These are phyloP conservation scores for Sebastes hubbsi DNA, from an alignment of 2,797 vertebrate genomes.

Conservation along the genomic window DNA sequence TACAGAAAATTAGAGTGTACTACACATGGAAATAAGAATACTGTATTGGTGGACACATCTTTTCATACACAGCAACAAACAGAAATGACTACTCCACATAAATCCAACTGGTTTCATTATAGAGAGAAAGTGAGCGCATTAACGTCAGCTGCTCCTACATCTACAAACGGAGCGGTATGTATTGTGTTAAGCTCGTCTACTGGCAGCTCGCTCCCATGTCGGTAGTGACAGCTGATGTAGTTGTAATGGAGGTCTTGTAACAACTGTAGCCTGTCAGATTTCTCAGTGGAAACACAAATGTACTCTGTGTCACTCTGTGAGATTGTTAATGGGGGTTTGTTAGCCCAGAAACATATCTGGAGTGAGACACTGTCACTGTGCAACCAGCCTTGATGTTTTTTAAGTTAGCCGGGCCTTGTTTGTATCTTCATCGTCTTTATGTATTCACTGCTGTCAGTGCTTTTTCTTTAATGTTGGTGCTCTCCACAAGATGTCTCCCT, in stretches of 20 bases:
- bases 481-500: slow-evolving; percentile 73
- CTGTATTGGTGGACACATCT: not conserved
- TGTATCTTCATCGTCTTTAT: slow-evolving; percentile 43
- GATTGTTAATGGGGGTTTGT: slow-evolving; percentile 68
- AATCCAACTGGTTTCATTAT: not conserved
- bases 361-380: slow-evolving; percentile 43
- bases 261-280: slow-evolving; percentile 72
- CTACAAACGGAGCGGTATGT: not conserved
- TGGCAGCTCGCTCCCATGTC: slow-evolving; percentile 44
- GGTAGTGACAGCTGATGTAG: slow-evolving; percentile 60
- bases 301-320: slow-evolving; percentile 74
- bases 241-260: slow-evolving; percentile 77
- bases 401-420: slow-evolving; percentile 38
- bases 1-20: not conserved
- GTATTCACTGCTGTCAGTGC: slow-evolving; percentile 44
- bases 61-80: not conserved
- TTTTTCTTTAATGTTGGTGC: slow-evolving; percentile 42
- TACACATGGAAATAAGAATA: not conserved
- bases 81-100: not conserved
- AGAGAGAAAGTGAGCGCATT: not conserved
- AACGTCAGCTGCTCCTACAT: not conserved
- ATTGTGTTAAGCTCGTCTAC: slow-evolving; percentile 4
- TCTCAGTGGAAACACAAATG: slow-evolving; percentile 75
- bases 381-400: slow-evolving; percentile 52
- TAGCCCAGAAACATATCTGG: slow-evolving; percentile 57